Base-by-base conservation (phyloP, 2,113 vertebrate species). In the Mus spicilegus region DNA sequence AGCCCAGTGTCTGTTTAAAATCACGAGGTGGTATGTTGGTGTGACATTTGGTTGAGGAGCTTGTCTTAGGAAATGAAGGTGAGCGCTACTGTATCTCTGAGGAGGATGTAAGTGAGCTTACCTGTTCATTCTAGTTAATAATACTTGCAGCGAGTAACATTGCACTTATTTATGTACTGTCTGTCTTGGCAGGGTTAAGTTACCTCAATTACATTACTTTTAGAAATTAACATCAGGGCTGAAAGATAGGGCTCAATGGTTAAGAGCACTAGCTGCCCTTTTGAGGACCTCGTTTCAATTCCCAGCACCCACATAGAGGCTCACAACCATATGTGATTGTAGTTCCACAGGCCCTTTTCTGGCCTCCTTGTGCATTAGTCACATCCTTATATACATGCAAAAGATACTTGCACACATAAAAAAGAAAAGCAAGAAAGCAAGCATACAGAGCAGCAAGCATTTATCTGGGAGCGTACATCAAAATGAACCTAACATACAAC, bases 401-500 rank as follows among this genome's bases (percentile, higher is more conserved):
- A 54, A 36, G 49, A 80, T 17, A 80, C 17, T 36, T 16, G 17
- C 54, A 33, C 46, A 33, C 14, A 78, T 20, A 36, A 80, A 33
- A 80, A 54, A 46, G 73, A 36, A 80, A 20, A 7, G 49, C 28
- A 77, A 78, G 49, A 7, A 78, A 30, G 26, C 77, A 54, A 54
- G 30, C 16, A 36, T 58, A 56, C 56, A 58, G 56, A 19, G 56
- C 56, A 58, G 14, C 16, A 72, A 42, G 51, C 61, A 16, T 69
- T 89, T 93, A 73, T 95, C 80, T 87, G 67, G 61, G 39, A 80
- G 72, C 24, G 36, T 58, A 58, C 16, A 16, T 58, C 56, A 58
- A 95, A 92, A 89, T 77, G 36, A 88, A 46, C 70, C 2, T 73
- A 46, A 61, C 77, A 30, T 89, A 20, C 54, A 89, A 95, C 70